Evolutionary conservation across 2,797 vertebrate genomes (phyloP).

Genomic region (Siniperca scherzeri): DNA sequence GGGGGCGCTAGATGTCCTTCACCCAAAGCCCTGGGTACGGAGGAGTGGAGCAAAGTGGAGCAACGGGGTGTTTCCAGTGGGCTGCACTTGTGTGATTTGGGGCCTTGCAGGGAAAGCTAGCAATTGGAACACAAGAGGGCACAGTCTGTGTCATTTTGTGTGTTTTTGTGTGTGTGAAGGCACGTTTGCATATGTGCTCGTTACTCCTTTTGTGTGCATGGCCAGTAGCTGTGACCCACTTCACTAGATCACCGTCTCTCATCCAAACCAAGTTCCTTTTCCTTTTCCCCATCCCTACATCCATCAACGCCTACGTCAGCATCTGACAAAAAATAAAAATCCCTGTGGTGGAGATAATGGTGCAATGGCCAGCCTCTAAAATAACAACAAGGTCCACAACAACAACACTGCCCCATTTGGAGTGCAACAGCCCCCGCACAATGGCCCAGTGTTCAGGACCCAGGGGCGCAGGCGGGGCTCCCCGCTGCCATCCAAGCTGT

Average conservation of each 20-base stretch:
- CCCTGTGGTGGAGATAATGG: slow-evolving; percentile 67
- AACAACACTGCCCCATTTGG: slow-evolving; percentile 77
- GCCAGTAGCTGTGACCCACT: slow-evolving; percentile 73
- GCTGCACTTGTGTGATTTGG: slow-evolving; percentile 65
- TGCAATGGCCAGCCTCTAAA: slow-evolving; percentile 76
- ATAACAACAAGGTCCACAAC: slow-evolving; percentile 80
- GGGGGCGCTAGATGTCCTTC: slow-evolving; percentile 47
- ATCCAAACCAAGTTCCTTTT: slow-evolving; percentile 51
- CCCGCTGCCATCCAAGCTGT: slow-evolving; percentile 73
- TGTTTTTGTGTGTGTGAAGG: slow-evolving; percentile 40
- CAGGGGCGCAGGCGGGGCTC: slow-evolving; percentile 73
- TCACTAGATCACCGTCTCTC: slow-evolving; percentile 59
- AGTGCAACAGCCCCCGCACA: slow-evolving; percentile 75
- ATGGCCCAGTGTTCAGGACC: slow-evolving; percentile 79
- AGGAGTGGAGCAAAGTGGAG: slow-evolving; percentile 46
- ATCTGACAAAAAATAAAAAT: slow-evolving; percentile 62
- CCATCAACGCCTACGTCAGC: slow-evolving; percentile 61
- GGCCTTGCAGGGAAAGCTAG: slow-evolving; percentile 67
- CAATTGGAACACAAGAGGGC: slow-evolving; percentile 59
- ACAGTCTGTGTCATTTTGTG: slow-evolving; percentile 56
- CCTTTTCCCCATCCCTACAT: slow-evolving; percentile 33
- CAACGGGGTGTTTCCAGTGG: slow-evolving; percentile 61
- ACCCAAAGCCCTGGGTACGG: slow-evolving; percentile 42
- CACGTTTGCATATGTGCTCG: slow-evolving; percentile 67
- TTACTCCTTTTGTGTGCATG: slow-evolving; percentile 60